These are phyloP conservation scores for Maniola jurtina DNA, from an alignment of 1,140 invertebrate species.

Conservation along the genomic window DNA sequence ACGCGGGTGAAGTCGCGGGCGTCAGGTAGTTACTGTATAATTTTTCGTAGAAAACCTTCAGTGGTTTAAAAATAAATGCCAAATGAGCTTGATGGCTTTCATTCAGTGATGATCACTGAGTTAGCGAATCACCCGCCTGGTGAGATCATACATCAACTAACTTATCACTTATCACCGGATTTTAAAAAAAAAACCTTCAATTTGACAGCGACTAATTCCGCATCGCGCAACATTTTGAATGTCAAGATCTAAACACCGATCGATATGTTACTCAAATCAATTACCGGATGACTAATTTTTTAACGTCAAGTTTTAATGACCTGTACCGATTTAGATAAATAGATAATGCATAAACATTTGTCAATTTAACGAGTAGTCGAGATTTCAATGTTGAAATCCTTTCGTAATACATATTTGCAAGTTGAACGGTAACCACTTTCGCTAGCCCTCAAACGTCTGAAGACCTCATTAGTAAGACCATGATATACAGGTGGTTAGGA, in stretches of 20 bases:
- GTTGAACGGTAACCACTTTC: slow-evolving; percentile 29
- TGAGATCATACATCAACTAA: slow-evolving; percentile 21
- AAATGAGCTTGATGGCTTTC: no score
- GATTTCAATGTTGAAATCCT: slow-evolving; percentile 6
- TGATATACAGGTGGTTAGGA: no score
- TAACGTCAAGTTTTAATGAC: background rate
- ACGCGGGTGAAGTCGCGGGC: no score
- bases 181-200: slow-evolving; percentile 2
- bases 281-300: background rate
- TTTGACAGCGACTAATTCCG: background rate
- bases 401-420: slow-evolving; percentile 27
- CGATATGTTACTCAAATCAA: background rate
- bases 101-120: no score
- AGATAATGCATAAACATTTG: slow-evolving; percentile 5
- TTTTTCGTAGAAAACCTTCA: no score
- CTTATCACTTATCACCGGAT: background rate
- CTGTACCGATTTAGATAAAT: background rate
- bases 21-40: no score
- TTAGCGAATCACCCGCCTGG: no score
- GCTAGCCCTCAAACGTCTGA: slow-evolving; percentile 25
- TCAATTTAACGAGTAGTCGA: background rate
- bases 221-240: background rate
- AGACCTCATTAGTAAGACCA: no score
- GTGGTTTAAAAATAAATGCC: no score
- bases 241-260: background rate